Evolutionary conservation across 2,113 vertebrate species (phyloP), one percentile per base, ranked within the genome.

Genomic region (Odontesthes bonariensis): DNA sequence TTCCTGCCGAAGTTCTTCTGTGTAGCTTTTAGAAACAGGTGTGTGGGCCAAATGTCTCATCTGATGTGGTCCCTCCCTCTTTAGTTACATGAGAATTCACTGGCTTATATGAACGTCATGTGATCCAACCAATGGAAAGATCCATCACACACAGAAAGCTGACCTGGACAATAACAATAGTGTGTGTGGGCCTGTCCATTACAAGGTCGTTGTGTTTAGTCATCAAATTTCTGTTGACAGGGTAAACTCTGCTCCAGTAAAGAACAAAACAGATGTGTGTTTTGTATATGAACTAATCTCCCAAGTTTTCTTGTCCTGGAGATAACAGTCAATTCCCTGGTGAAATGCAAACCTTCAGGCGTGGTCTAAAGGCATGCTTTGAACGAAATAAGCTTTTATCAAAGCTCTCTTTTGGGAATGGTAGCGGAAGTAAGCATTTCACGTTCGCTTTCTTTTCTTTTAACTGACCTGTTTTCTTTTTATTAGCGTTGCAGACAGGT

Each of bases 171-270:
- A 58, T 14, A 84, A 91, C 89, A 91, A 89, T 17, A 55, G 46
- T 46, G 52, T 19, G 60, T 31, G 33, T 32, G 60, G 64, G 54
- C 35, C 51, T 55, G 22, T 58, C 51, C 8, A 16, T 58, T 75
- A 59, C 62, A 38, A 59, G 55, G 35, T 67, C 75, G 63, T 66
- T 80, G 78, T 91, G 86, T 79, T 77, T 65, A 86, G 86, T 91
- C 91, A 89, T 90, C 88, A 87, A 51, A 87, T 90, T 86, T 86
- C 76, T 92, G 83, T 91, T 92, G 89, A 92, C 86, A 91, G 57
- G 51, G 77, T 88, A 89, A 81, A 91, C 88, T 75, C 75, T 32
- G 71, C 52, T 76, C 73, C 2, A 19, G 42, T 19, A 19, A 20
- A 76, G 68, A 77, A 82, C 72, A 75, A 83, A 90, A 69, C 73